Evolutionary conservation across 2,888 invertebrate species (phyloP).

Genomic region (Malthinus flaveolus): DNA sequence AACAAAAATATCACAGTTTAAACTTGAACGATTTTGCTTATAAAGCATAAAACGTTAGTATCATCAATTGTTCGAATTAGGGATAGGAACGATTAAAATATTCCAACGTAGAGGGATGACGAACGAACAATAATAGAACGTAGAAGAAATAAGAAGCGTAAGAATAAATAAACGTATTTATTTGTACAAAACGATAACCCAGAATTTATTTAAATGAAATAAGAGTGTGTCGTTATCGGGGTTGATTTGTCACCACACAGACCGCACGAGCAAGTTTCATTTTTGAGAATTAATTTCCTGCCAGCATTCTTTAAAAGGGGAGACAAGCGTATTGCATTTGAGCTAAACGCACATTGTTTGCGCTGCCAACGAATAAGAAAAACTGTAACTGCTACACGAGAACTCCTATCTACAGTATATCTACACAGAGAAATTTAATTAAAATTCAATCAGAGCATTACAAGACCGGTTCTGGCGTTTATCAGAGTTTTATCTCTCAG

Average conservation of each 20-base stretch:
- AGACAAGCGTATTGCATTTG: conserved; percentile 51
- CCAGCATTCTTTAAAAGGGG: conserved; percentile 56
- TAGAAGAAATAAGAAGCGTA: conserved; percentile 11
- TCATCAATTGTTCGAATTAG: conserved; percentile 17
- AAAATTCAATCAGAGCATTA: conserved; percentile 56
- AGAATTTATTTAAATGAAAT: conserved; percentile 53
- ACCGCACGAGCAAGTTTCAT: conserved; percentile 55
- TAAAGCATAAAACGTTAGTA: conserved; percentile 10
- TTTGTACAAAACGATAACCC: conserved; percentile 33
- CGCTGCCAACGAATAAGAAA: conserved; percentile 52
- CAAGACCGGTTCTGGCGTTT: conserved; percentile 49
- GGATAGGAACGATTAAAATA: conserved; percentile 1
- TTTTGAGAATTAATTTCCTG: conserved; percentile 59
- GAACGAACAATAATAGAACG: conserved; percentile 7
- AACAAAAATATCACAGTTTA: conserved; percentile 50
- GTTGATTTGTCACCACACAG: conserved; percentile 50
- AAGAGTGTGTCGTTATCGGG: conserved; percentile 53
- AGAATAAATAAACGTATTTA: conserved; percentile 24
- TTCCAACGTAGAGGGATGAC: conserved; percentile 1
- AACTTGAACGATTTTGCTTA: conserved; percentile 34
- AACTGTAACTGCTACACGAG: conserved; percentile 50
- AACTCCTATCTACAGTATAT: conserved; percentile 51
- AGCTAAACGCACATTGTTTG: conserved; percentile 55
- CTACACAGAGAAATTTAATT: conserved; percentile 53
- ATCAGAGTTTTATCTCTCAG: conserved; percentile 53